Conservation (phyloP, 1,140 invertebrate genomes). For the Cydia pomonella region DNA sequence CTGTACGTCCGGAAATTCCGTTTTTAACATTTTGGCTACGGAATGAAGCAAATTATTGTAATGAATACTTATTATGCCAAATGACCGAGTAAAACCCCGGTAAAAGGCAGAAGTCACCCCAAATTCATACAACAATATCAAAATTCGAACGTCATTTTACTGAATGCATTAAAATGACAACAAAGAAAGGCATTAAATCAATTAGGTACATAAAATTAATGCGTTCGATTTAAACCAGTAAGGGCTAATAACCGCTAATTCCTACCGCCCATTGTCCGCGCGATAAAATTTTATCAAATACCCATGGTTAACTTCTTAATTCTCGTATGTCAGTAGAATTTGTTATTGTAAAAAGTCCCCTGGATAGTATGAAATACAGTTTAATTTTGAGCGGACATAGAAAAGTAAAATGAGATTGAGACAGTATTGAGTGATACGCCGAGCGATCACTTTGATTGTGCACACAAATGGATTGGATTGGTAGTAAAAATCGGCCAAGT, state of each 20-base stretch:
- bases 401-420: not conserved
- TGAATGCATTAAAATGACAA: slow-evolving; percentile 35
- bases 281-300: slow-evolving; percentile 77
- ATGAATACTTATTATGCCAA: no score
- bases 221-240: slow-evolving; percentile 66
- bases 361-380: slow-evolving; percentile 42
- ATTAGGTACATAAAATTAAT: slow-evolving; percentile 70
- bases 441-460: slow-evolving; percentile 54
- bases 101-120: no score
- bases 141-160: not conserved
- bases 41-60: no score
- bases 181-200: slow-evolving; percentile 73
- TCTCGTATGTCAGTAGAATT: not conserved
- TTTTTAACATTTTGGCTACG: no score
- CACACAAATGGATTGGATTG: slow-evolving; percentile 39
- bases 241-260: slow-evolving; percentile 72
- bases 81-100: no score
- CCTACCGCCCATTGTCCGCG: slow-evolving; percentile 59
- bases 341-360: not conserved
- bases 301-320: not conserved
- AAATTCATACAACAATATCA: not conserved
- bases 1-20: no score
- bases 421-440: slow-evolving; percentile 31
- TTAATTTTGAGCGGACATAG: not conserved
- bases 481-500: slow-evolving; percentile 9